Evolutionary conservation across 2,113 vertebrate genomes (phyloP).

Genomic region (Anhinga rufa): DNA sequence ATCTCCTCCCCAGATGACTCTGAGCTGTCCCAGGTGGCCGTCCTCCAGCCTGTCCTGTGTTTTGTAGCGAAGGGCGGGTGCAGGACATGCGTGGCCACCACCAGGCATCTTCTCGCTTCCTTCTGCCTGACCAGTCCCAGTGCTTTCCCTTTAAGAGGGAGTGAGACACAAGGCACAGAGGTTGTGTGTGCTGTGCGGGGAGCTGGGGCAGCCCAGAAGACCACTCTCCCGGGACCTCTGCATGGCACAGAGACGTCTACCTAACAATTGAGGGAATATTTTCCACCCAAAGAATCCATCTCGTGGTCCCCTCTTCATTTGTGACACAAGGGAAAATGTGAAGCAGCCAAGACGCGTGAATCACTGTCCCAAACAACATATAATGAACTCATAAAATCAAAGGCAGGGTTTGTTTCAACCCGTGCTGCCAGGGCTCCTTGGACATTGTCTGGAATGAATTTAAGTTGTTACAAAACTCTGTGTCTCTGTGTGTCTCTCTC

Average conservation of each 20-base stretch:
- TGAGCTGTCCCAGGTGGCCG: neutral
- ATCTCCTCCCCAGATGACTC: neutral
- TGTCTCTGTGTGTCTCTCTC: neutral
- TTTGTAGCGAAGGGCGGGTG: neutral
- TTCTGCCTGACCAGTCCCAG: neutral
- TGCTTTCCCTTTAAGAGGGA: neutral
- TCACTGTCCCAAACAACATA: constrained; percentile 66
- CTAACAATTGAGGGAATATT: constrained; percentile 59
- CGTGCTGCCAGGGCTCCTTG: constrained; percentile 58
- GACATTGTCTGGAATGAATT: constrained; percentile 69
- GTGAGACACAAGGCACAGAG: neutral
- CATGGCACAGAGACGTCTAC: constrained; percentile 13
- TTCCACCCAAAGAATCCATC: constrained; percentile 50
- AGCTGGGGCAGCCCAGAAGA: neutral
- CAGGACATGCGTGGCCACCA: neutral
- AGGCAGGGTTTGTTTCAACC: constrained; percentile 63
- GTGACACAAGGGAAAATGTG: constrained; percentile 66
- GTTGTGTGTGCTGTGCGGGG: neutral
- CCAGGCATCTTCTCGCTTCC: neutral
- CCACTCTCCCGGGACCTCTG: neutral
- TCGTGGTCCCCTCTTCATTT: constrained; percentile 54
- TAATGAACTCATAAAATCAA: constrained; percentile 67
- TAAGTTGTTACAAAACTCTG: constrained; percentile 60
- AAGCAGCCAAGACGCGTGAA: constrained; percentile 58
- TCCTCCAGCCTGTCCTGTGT: neutral